A percentile compares a stretch with the other conserved stretches of the same genome.
phyloP scores from a whole-genome alignment of 2,113 vertebrate genomes.

The Willisornis vidua region DNA sequence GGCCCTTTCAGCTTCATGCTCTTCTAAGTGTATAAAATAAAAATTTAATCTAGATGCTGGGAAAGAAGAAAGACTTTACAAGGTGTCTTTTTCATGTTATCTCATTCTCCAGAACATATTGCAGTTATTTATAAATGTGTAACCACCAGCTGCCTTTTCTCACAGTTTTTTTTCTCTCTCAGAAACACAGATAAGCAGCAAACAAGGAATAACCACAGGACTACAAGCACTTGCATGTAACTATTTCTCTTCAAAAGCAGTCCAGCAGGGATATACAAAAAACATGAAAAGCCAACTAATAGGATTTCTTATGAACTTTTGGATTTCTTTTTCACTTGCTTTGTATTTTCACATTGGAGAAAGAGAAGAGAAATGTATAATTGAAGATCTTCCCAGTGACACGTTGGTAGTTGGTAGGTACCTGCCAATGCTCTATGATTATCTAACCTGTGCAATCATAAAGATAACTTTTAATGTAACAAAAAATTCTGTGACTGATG shows the following conservation, averaged over 20 bases:
- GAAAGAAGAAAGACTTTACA: not conserved
- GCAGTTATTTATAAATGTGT: constrained; percentile 11
- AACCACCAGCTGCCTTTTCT: constrained; percentile 65
- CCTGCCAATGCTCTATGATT: not conserved
- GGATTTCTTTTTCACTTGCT: constrained; percentile 71
- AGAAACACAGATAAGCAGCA: constrained; percentile 1
- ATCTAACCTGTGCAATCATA: not conserved
- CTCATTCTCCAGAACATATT: not conserved
- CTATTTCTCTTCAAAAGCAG: not conserved
- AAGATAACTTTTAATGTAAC: not conserved
- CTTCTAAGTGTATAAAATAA: not conserved
- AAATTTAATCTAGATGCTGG: not conserved
- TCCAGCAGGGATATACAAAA: not conserved
- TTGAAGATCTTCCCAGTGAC: constrained; percentile 87
- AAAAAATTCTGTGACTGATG: not conserved
- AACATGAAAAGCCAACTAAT: constrained; percentile 42
- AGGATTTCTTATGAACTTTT: constrained; percentile 60
- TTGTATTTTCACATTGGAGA: constrained; percentile 90
- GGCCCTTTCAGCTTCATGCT: not conserved
- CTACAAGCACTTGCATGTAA: not conserved
- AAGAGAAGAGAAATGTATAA: constrained; percentile 88
- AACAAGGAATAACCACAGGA: not conserved
- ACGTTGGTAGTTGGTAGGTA: constrained; percentile 84
- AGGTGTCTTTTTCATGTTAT: constrained; percentile 24
- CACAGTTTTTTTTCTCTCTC: constrained; percentile 23